Evolutionary conservation across 2,797 vertebrate genomes (phyloP).

Genomic region (Syndactyla subalaris): DNA sequence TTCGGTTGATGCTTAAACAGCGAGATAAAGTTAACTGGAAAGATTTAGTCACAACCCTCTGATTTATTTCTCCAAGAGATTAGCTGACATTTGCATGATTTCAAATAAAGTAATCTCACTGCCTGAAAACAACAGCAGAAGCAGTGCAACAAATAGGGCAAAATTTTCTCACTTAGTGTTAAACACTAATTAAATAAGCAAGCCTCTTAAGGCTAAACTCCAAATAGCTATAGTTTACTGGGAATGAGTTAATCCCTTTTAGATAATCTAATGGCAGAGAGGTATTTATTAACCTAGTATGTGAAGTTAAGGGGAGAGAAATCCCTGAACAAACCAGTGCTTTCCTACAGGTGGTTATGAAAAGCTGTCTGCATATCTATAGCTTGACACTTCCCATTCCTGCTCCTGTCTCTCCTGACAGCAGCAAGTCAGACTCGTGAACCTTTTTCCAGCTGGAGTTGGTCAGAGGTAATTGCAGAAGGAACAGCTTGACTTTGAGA

Average conservation of each 20-base stretch:
- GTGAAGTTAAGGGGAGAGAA: background rate
- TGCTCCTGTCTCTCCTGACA: background rate
- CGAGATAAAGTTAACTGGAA: background rate
- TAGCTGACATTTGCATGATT: background rate
- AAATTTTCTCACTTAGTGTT: background rate
- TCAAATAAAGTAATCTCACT: background rate
- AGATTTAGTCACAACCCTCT: background rate
- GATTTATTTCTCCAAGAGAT: background rate
- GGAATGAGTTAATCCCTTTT: background rate
- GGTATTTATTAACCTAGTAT: background rate
- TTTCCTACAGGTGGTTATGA: background rate
- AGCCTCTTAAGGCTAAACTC: background rate
- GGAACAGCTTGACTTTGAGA: constrained; percentile 9
- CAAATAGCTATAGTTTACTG: background rate
- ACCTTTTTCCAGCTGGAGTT: background rate
- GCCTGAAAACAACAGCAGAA: background rate
- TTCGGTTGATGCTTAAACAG: background rate
- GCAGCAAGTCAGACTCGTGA: background rate
- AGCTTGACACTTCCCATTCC: background rate
- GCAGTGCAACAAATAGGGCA: background rate
- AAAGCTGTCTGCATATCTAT: background rate
- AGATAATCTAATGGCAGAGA: background rate
- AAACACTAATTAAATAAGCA: background rate
- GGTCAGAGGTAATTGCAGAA: background rate
- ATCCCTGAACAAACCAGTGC: background rate